Evolutionary conservation across 1,140 invertebrate genomes (phyloP).

Genomic region (Eumaeus atala): DNA sequence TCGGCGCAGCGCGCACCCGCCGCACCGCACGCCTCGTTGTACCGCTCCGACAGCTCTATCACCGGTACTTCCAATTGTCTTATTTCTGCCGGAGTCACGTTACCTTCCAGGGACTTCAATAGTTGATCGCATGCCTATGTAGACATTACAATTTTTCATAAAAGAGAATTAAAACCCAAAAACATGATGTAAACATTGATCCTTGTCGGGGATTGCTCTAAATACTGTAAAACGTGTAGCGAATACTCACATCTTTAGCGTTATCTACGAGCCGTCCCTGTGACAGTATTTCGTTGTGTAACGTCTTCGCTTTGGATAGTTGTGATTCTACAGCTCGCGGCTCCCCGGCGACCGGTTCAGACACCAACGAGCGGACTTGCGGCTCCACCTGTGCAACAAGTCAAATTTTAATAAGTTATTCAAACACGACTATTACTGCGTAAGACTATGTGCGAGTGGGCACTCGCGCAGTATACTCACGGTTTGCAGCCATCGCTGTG

Average conservation of each 20-base stretch:
- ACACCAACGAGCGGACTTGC: slow-evolving; percentile 81
- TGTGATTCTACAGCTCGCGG: slow-evolving; percentile 92
- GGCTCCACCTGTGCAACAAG: slow-evolving; percentile 77
- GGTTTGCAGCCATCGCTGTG: slow-evolving; percentile 87
- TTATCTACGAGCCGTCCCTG: slow-evolving; percentile 90
- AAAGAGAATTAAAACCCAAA: no score
- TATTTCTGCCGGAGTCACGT: slow-evolving; percentile 85
- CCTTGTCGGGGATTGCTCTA: no score
- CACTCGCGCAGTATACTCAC: no score
- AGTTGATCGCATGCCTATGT: slow-evolving; percentile 82
- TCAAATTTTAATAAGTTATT: neutral
- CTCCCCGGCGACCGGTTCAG: slow-evolving; percentile 89
- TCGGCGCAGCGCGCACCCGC: slow-evolving; percentile 87
- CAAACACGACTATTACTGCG: neutral
- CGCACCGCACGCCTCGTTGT: slow-evolving; percentile 82
- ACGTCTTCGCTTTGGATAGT: slow-evolving; percentile 85
- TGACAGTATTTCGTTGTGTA: slow-evolving; percentile 90
- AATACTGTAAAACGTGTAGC: neutral
- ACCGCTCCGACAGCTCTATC: slow-evolving; percentile 83
- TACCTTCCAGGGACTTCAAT: slow-evolving; percentile 84
- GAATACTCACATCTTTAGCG: slow-evolving; percentile 76
- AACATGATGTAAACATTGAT: no score
- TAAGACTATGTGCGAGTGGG: no score
- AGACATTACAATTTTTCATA: slow-evolving; percentile 21
- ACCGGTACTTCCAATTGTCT: slow-evolving; percentile 87